Evolutionary conservation across 2,113 vertebrate species (phyloP), one percentile per base, ranked within the genome.

Genomic region (Oxyruncus cristatus): DNA sequence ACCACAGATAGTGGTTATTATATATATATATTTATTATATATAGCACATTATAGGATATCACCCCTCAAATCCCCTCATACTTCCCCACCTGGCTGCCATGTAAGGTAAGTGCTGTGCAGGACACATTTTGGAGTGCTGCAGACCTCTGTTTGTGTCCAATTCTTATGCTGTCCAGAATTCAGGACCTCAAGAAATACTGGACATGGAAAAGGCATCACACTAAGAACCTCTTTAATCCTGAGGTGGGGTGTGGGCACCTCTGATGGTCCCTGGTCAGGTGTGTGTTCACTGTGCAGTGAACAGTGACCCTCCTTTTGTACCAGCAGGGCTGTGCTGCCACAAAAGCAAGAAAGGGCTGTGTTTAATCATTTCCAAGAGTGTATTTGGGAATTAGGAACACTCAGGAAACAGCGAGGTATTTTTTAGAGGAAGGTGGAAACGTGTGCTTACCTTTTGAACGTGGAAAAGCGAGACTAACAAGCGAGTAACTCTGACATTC

Each of bases 281-380:
- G 41, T 5, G 49, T 8, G 17, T 9, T 22, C 72, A 28, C 8
- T 0, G 6, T 5, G 35, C 33, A 20, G 30, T 3, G 37, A 37
- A 32, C 28, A 17, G 27, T 3, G 37, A 37, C 22, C 24, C 32
- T 62, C 26, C 52, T 67, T 37, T 14, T 18, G 12, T 2, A n/a
- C 32, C 32, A 49, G 35, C 56, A 53, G 18, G 28, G 23, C 77
- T 46, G 24, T 2, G 39, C 65, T 37, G 78, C 32, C 20, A 46
- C 4, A 0, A 5, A 28, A 72, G 27, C 3, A 2, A 66, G n/a
- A 37, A 47, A 59, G 18, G 33, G 21, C 62, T 37, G 28, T 2
- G 28, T 12, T 22, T 46, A 22, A 0, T 2, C 5, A 1, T 33
- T n/a, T n/a, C 76, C 81, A 52, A 0, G 6, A 47, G 14, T 19